Base-by-base conservation (phyloP, 1,140 invertebrate genomes). In the Hycleus cichorii region DNA sequence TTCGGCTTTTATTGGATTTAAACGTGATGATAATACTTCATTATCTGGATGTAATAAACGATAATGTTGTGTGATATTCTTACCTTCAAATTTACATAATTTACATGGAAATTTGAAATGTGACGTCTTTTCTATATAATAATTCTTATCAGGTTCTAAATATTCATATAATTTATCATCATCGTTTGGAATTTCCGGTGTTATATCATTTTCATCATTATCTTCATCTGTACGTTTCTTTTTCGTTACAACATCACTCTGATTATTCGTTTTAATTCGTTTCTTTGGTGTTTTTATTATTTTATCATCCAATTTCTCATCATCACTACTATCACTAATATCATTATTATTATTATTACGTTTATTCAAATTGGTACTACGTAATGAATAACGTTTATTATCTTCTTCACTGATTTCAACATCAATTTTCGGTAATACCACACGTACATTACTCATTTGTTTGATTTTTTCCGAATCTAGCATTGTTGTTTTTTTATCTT, bases 31-130 rank as follows among this genome's bases (percentile, higher is more conserved):
- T 8, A 85, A 72, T 10, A 86, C 78, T 72, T 88, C 87, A 25
- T 75, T 75, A 39, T 79, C 76, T 3, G 81, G 78, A 73, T 89
- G 87, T 54, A 72, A 69, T 4, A 73, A 72, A 60, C 80, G 80
- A 58, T 85, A 86, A 74, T 89, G 87, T 42, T 77, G 72, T 0
- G 87, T 81, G 24, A 88, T 85, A 40, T 81, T 78, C 48, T 76
- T 76, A 0, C 84, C 83, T 38, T 64, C 71, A 59, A 80, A 85
- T 0, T 66, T 50, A 65, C 86, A 88, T 3, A 84, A 70, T 39
- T 79, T 68, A 59, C 81, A 89, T 10, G 75, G 69, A 44, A 80
- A 78, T 32, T 63, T 76, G 8, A 45, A 53, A 9, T 65, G 51
- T 11, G 43, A 57, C 1, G 25, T 27, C 38, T 60, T 62, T 38